Evolutionary conservation across 2,113 vertebrate species (phyloP).

Genomic region (Machaerirhynchus nigripectus): DNA sequence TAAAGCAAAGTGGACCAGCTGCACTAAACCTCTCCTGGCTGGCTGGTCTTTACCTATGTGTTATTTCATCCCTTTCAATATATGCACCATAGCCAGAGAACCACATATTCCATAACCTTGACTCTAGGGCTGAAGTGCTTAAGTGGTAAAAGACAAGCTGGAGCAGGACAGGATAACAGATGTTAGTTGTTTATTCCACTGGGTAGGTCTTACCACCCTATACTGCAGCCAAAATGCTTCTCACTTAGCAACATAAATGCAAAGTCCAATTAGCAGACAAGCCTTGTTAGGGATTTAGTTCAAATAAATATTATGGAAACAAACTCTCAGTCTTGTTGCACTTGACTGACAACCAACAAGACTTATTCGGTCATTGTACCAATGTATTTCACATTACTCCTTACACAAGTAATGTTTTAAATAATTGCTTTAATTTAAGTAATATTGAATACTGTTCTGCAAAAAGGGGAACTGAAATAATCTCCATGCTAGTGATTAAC

Average conservation of each 20-base stretch:
- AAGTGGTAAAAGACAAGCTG: conserved; percentile 78
- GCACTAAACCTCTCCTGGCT: conserved; percentile 53
- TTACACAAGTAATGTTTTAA: conserved; percentile 33
- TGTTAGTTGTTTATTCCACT: conserved; percentile 82
- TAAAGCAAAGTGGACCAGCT: conserved; percentile 68
- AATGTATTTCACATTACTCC: neutral
- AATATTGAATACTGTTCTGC: neutral
- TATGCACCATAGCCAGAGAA: conserved; percentile 65
- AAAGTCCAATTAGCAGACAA: conserved; percentile 77
- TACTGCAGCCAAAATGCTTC: conserved; percentile 78
- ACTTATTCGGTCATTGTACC: neutral
- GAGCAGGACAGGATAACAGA: conserved; percentile 81
- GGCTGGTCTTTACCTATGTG: conserved; percentile 49
- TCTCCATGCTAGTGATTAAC: neutral
- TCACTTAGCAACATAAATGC: conserved; percentile 79
- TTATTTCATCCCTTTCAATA: conserved; percentile 55
- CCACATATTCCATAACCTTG: conserved; percentile 73
- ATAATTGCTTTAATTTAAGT: conserved; percentile 22
- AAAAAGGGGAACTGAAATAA: neutral
- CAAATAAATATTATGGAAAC: conserved; percentile 70
- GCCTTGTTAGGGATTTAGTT: conserved; percentile 76
- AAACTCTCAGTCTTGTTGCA: conserved; percentile 60
- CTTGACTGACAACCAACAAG: conserved; percentile 60
- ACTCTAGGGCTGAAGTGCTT: conserved; percentile 71
- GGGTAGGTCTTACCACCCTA: conserved; percentile 76